Evolutionary conservation across 1,140 invertebrate species (phyloP), one percentile per base, ranked within the genome.

Genomic region (Lordiphosa collinella): DNA sequence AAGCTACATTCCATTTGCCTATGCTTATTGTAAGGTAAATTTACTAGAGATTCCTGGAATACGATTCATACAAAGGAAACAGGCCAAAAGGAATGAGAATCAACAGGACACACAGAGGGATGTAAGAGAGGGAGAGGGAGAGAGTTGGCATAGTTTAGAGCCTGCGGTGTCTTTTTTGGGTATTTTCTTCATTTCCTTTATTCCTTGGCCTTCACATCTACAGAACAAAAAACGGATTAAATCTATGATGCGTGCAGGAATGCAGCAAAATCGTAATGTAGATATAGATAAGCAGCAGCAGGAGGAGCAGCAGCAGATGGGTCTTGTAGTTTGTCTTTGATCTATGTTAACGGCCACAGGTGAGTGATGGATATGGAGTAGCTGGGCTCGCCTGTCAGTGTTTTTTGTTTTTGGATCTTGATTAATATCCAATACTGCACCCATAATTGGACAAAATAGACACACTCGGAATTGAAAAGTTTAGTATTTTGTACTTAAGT

Each of bases 221-320:
- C n/a, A 18, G 34, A 48, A 63, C 57, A 74, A 72, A 74, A 74
- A 73, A 74, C 53, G 63, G 58, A 68, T 74, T 74, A 68, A 55
- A 52, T 59, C 36, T 54, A 32, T 18, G 34, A 38, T 74, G 58
- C 63, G 64, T 74, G 58, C 63, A 55, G 63, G 53, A 55, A 74
- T 74, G 70, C 71, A 50, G 16, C 10, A 43, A 16, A 18, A 14
- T n/a, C 37, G 11, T 25, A 25, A 2, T 3, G 25, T 13, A n/a
- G 14, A 34, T 6, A 14, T 2, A 12, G 14, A 44, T 18, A 7
- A n/a, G 41, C 25, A 13, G 16, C 12, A 14, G 43, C 13, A 22
- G 12, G 0, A 6, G 9, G 4, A 7, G 16, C 25, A 34, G 32
- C n/a, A 14, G 25, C 4, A 9, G 16, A 18, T 29, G 41, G 9